phyloP scores from a whole-genome alignment of 2,113 vertebrate genomes.

The Dermatemys mawii region DNA sequence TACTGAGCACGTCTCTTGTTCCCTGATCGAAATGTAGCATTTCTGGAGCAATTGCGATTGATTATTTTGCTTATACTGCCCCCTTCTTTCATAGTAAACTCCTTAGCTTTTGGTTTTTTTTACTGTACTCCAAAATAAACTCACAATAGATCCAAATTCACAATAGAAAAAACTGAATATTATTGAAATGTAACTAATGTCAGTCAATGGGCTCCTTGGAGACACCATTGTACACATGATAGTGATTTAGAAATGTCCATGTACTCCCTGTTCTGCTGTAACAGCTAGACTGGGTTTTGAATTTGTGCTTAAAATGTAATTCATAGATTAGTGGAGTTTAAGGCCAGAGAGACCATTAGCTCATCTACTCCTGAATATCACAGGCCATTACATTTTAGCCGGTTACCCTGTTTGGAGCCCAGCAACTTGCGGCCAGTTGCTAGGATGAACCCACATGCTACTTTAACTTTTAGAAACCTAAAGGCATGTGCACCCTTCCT shows the following conservation, averaged over 20 bases:
- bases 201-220: background rate
- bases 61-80: slow-evolving; percentile 67
- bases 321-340: background rate
- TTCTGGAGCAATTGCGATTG: background rate
- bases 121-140: background rate
- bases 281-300: background rate
- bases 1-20: background rate
- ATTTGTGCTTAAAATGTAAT: background rate
- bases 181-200: background rate
- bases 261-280: background rate
- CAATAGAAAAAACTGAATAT: background rate
- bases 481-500: background rate
- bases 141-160: background rate
- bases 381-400: background rate
- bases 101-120: background rate
- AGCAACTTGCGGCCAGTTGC: background rate
- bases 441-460: background rate
- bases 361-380: background rate
- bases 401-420: background rate
- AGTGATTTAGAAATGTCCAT: background rate
- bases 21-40: background rate
- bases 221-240: background rate
- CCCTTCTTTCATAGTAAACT: slow-evolving; percentile 12
- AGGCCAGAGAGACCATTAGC: background rate
- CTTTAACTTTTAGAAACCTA: background rate